Conservation (phyloP, 2,797 vertebrate genomes). For the Petrocephalus sullivani region DNA sequence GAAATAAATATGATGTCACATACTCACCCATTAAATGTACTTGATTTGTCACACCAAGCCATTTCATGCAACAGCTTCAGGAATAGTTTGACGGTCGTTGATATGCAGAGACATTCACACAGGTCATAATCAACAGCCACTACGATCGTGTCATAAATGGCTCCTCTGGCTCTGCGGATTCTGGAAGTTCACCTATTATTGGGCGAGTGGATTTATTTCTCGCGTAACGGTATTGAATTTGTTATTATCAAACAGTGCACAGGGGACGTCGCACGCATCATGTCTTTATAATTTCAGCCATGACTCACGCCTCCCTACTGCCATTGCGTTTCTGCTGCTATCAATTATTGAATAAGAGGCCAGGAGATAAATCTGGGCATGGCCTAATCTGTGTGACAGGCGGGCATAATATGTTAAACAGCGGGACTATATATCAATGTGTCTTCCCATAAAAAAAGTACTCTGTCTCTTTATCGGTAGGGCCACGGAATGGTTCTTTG, state of each 20-base stretch:
- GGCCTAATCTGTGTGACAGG: background rate
- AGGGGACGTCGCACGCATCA: background rate
- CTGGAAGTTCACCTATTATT: background rate
- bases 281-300: background rate
- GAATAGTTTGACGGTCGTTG: background rate
- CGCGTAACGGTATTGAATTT: background rate
- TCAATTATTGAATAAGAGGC: background rate
- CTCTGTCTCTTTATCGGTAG: background rate
- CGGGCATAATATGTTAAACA: conserved; percentile 11
- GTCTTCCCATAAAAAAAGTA: background rate
- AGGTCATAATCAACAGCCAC: background rate
- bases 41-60: background rate
- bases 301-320: background rate
- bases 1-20: background rate
- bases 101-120: background rate
- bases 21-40: background rate
- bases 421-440: background rate
- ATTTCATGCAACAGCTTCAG: background rate
- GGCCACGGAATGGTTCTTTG: background rate
- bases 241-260: background rate
- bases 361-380: conserved; percentile 1
- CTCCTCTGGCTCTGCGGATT: background rate
- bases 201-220: background rate
- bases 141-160: background rate
- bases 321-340: background rate